Conservation (phyloP, 2,113 vertebrate genomes). For the Scartelaos histophorus region DNA sequence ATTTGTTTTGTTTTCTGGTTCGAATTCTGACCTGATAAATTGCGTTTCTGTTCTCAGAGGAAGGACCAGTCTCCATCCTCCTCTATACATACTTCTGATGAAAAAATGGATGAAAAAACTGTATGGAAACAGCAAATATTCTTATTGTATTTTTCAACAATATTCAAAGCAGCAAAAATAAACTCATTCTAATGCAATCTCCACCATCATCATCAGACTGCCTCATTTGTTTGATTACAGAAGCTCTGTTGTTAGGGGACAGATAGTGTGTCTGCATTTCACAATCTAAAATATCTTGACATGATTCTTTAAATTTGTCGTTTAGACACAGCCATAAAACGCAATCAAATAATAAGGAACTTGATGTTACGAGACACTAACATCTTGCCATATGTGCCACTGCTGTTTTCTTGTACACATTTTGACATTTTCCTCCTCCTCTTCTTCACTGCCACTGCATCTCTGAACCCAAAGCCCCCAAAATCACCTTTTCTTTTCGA, state of each 20-base stretch:
- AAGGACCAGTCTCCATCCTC: neutral
- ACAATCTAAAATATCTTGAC: neutral
- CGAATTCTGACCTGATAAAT: too few relatives aligned
- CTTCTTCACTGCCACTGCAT: neutral
- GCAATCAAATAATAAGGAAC: conserved; percentile 9
- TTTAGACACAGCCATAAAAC: neutral
- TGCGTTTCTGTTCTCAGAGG: too few relatives aligned
- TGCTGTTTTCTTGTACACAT: conserved; percentile 49
- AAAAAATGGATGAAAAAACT: too few relatives aligned
- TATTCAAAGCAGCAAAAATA: neutral
- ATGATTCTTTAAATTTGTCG: neutral
- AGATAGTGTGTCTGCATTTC: too few relatives aligned
- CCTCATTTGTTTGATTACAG: neutral
- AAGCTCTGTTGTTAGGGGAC: neutral
- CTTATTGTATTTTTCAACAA: neutral
- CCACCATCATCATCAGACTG: neutral
- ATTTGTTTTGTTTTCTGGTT: too few relatives aligned
- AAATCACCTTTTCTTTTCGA: conserved; percentile 64
- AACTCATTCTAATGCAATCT: neutral
- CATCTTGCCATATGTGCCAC: conserved; percentile 38
- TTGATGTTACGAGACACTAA: conserved; percentile 41
- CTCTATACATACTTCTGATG: too few relatives aligned
- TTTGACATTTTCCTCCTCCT: conserved; percentile 27
- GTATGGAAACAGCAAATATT: neutral
- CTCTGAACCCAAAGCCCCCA: conserved; percentile 11